Percentiles rank a stretch among this genome's conserved stretches.
phyloP scores from a whole-genome alignment of 2,797 vertebrate species.

The Sebastes cheni region DNA sequence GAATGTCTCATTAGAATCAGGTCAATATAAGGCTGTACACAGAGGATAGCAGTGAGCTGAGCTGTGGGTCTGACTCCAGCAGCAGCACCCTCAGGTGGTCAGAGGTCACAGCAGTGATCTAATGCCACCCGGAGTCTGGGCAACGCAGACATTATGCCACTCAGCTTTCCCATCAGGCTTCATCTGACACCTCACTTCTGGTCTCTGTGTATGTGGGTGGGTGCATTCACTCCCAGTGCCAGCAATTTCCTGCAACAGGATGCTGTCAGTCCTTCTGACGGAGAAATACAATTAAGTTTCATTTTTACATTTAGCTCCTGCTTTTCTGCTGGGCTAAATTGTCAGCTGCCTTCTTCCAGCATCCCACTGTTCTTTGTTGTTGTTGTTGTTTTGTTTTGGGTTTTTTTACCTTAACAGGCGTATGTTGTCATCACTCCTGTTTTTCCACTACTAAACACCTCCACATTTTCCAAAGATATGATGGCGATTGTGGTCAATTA shows the following conservation, averaged over 20 bases:
- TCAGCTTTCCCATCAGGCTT: background rate
- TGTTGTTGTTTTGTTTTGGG: background rate
- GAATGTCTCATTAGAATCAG: background rate
- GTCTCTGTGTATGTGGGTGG: background rate
- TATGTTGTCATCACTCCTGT: conserved; percentile 2
- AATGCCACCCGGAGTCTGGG: background rate
- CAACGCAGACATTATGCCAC: background rate
- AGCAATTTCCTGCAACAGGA: conserved; percentile 62
- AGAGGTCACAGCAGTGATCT: conserved; percentile 14
- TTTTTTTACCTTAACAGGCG: background rate
- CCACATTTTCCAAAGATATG: background rate
- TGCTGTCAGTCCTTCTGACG: conserved; percentile 57
- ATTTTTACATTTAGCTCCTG: conserved; percentile 43
- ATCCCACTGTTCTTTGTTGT: background rate
- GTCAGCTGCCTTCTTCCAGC: conserved; percentile 16
- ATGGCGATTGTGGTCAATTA: conserved; percentile 24
- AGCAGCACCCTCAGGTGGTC: background rate
- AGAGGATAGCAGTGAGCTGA: background rate
- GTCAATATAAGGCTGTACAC: background rate
- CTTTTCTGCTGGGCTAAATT: conserved; percentile 7
- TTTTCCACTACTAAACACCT: background rate
- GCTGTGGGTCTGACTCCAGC: background rate
- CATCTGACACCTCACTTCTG: background rate
- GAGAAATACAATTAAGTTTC: conserved; percentile 56
- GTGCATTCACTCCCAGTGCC: background rate